Conservation (phyloP, 2,113 vertebrate genomes). For the Promerops cafer region DNA sequence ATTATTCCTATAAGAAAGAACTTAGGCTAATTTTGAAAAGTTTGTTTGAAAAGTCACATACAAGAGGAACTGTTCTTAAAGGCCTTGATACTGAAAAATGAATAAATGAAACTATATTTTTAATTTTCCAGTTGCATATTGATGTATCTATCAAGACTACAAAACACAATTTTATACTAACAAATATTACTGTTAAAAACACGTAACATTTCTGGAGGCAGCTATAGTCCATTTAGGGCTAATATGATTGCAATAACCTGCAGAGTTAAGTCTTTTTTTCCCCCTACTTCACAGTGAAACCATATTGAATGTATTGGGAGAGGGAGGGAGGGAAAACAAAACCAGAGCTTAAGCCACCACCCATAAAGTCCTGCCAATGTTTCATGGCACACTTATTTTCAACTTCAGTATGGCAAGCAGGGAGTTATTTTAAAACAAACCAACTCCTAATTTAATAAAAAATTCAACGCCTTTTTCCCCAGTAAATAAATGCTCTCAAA, state of each 20-base stretch:
- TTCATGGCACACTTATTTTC: neutral
- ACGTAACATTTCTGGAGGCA: neutral
- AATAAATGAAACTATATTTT: neutral
- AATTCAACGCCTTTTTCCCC: rapidly evolving
- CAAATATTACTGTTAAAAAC: neutral
- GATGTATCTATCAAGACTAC: neutral
- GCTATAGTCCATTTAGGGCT: neutral
- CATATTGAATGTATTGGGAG: neutral
- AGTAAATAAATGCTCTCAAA: constrained; percentile 43
- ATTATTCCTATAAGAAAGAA: neutral
- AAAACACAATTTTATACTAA: neutral
- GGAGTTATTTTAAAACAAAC: neutral
- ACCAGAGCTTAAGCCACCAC: neutral
- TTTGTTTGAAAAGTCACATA: neutral
- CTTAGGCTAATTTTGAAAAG: neutral
- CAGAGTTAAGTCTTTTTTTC: neutral
- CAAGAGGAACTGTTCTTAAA: neutral
- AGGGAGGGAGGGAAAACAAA: neutral
- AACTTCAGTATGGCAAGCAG: neutral
- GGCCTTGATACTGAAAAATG: neutral
- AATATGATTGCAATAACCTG: neutral
- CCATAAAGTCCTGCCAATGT: neutral
- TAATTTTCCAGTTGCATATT: neutral
- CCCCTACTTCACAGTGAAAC: neutral
- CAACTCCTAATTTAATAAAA: neutral